Percentiles rank a stretch among this genome's conserved stretches.
Conservation (phyloP, 2,888 invertebrate genomes). For the Ischnus inquisitorius region DNA sequence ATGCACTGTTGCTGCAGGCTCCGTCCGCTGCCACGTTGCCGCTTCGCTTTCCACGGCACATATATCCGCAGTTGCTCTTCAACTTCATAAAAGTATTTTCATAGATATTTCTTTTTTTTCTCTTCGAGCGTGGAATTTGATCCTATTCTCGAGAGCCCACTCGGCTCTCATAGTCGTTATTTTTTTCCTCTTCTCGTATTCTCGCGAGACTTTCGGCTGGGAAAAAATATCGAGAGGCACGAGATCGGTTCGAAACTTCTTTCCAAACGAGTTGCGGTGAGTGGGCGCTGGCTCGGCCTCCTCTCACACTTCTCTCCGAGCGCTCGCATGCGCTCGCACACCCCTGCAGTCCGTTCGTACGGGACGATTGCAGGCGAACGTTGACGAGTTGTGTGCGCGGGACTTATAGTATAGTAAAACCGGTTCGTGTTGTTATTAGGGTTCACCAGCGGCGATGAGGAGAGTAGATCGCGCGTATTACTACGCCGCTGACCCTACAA, state of each 20-base stretch:
- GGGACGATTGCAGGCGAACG: neutral
- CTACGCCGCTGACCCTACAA: slow-evolving; percentile 15
- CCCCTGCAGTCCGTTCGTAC: neutral
- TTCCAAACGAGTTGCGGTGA: slow-evolving; percentile 38
- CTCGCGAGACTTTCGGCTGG: neutral
- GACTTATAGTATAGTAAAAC: slow-evolving; percentile 44
- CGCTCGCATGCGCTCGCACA: slow-evolving; percentile 10
- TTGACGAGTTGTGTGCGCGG: neutral
- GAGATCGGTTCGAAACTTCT: slow-evolving; percentile 12
- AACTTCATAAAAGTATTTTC: slow-evolving; percentile 24
- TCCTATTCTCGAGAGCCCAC: neutral
- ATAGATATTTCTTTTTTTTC: neutral
- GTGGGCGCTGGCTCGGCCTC: slow-evolving; percentile 43
- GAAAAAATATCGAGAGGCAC: slow-evolving; percentile 27
- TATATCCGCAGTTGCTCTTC: slow-evolving; percentile 8
- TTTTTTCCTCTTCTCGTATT: slow-evolving; percentile 1
- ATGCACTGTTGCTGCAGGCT: slow-evolving; percentile 31
- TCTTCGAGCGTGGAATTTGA: neutral
- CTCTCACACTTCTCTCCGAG: neutral
- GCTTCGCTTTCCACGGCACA: neutral
- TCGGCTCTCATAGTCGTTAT: neutral
- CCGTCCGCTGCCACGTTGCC: slow-evolving; percentile 30
- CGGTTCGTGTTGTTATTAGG: slow-evolving; percentile 59
- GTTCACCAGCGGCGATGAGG: slow-evolving; percentile 38
- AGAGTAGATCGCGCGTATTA: slow-evolving; percentile 14